Conservation (phyloP, 2,888 invertebrate genomes). For the Emmelina monodactyla region DNA sequence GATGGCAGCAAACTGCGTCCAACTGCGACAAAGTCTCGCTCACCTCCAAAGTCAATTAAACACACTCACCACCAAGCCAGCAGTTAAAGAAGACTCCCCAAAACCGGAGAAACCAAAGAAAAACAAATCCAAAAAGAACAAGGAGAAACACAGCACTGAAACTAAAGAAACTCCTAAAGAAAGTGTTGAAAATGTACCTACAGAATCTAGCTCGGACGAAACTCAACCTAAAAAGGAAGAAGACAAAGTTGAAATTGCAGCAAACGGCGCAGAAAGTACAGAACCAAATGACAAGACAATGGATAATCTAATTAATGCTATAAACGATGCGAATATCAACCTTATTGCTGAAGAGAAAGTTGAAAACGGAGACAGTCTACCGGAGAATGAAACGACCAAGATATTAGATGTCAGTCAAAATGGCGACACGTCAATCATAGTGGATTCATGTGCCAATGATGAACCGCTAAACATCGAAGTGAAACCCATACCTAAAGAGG, state of each 20-base stretch:
- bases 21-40: conserved; percentile 66
- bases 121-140: conserved; percentile 30
- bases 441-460: not conserved
- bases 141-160: conserved; percentile 14
- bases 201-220: conserved; percentile 16
- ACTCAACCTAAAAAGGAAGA: conserved; percentile 8
- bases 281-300: conserved; percentile 26
- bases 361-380: conserved; percentile 17
- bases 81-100: conserved; percentile 30
- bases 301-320: conserved; percentile 42
- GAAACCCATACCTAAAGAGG: not conserved
- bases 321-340: conserved; percentile 39
- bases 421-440: not conserved
- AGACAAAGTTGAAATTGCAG: conserved; percentile 2
- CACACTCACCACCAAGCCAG: conserved; percentile 35
- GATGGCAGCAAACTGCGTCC: conserved; percentile 68
- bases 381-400: not conserved
- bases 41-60: conserved; percentile 67
- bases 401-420: not conserved
- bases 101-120: conserved; percentile 49
- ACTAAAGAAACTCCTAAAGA: conserved; percentile 3
- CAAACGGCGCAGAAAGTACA: conserved; percentile 11
- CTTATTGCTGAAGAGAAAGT: conserved; percentile 34
- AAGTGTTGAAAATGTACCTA: conserved; percentile 13
- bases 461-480: not conserved